Conservation (phyloP, 2,797 vertebrate genomes). For the Graptemys geographica region DNA sequence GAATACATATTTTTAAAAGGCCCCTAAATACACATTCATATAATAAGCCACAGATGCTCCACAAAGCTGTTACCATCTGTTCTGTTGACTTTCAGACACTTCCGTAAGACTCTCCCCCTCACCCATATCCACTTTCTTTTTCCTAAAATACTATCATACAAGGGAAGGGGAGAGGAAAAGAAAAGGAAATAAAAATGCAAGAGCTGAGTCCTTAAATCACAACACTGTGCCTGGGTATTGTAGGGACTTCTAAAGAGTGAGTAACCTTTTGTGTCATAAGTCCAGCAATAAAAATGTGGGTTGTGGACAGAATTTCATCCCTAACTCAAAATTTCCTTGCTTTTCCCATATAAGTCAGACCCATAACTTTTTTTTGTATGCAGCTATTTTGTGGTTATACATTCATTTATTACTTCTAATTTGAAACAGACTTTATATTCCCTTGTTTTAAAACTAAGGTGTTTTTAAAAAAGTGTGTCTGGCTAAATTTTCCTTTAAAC, state of each 20-base stretch:
- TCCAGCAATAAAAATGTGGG: fast-evolving
- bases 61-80: slow-evolving; percentile 45
- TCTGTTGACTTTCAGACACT: slow-evolving; percentile 3
- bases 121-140: neutral
- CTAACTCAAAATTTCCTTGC: neutral
- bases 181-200: neutral
- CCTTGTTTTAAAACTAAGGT: neutral
- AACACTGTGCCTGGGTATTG: neutral
- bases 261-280: fast-evolving
- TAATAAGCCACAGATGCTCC: slow-evolving; percentile 14
- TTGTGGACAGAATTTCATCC: neutral
- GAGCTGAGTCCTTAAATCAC: neutral
- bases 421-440: neutral
- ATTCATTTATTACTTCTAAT: neutral
- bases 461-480: neutral
- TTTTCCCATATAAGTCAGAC: neutral
- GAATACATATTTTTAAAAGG: slow-evolving; percentile 12
- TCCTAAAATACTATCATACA: slow-evolving; percentile 13
- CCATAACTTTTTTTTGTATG: neutral
- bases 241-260: neutral
- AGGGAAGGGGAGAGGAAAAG: neutral
- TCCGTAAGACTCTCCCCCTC: neutral
- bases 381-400: neutral
- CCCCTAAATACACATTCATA: slow-evolving; percentile 31
- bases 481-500: neutral